Base-by-base conservation (phyloP, 2,888 invertebrate genomes). In the Ormyrus labotus region DNA sequence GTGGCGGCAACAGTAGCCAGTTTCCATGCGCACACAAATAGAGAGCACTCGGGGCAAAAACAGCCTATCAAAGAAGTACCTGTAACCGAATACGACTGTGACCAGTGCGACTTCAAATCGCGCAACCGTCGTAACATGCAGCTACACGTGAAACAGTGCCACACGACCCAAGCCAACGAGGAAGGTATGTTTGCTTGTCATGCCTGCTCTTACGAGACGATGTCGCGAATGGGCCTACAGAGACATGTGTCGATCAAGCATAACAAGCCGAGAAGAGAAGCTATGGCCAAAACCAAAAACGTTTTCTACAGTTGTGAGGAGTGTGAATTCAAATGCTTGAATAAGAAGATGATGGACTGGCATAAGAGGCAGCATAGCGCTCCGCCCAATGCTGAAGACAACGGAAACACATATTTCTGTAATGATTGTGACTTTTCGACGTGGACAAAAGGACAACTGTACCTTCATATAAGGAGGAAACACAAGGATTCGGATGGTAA, bases 361-460 rank as follows among this genome's bases (percentile, higher is more conserved):
- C 82, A 82, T 55, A 67, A 19, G 11, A 10, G 61, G 5, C 79
- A 34, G 53, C 78, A 51, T 60, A 50, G 6, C 3, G 6, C 82
- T 68, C 10, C 60, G 7, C 9, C 55, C 10, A 67, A 57, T 4
- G 67, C 50, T 13, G 80, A 74, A 53, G 63, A 77, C 53, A 48
- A 69, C 8, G 75, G 63, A 0, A 63, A 34, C 50, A 72, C 10
- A 6, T 85, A 83, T 9, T 81, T 82, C 6, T 90, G 90, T 83
- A 87, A 89, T 80, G 88, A 89, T 50, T 90, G 90, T 64, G 84
- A 85, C 9, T 90, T 88, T 71, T 89, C 88, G 11, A 88, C 89
- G 0, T 84, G 82, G 47, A 89, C 89, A 6, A 89, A 89, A 13
- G 84, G 87, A 0, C 88, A 89, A 0, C 78, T 90, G 2, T 88